Base-by-base conservation (phyloP, 2,797 vertebrate species). In the Nasua narica region DNA sequence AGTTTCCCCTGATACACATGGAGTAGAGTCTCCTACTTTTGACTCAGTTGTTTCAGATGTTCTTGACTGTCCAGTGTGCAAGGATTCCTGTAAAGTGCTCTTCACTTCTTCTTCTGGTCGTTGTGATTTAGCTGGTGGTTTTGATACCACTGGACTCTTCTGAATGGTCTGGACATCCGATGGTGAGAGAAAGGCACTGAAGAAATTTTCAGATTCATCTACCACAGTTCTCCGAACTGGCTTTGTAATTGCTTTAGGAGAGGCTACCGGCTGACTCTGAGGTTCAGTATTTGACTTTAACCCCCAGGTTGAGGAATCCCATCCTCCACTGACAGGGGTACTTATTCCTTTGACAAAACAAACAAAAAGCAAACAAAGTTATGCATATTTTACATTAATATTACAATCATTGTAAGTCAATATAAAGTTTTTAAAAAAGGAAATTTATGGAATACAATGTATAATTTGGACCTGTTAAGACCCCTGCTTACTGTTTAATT, bases 161-260 rank as follows among this genome's bases (percentile, higher is more conserved):
- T 99, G 98, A 92, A 99, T 98, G n/a, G 97, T 98, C 95, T 99
- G 99, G 29, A 97, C 98, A 0, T 99, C 99, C 32, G 98, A 98
- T 0, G 99, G 98, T 62, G 99, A 97, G 81, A 99, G 98, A 98
- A 99, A 99, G 99, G 99, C 99, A 99, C 99, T 99, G 97, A 99
- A 99, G 98, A 99, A 99, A 97, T 98, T 99, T 96, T 99, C 99
- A 0, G 99, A 99, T 97, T 99, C 99, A 96, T 99, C 99, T 60
- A 99, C 99, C 19, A 99, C 99, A 0, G 98, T 99, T 96, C 99
- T 99, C 90, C 99, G 99, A 92, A 99, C 99, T 0, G 99, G 99
- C 65, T 99, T 99, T 48, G 99, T 99, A 81, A 99, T 99, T 95
- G 99, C 99, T 96, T 99, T 99, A 7, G 99, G 99, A 0, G 99